Percentiles rank a stretch among this genome's conserved stretches.
These are phyloP conservation scores for Tinea trinotella DNA, from an alignment of 2,888 invertebrate genomes.

Conservation along the genomic window DNA sequence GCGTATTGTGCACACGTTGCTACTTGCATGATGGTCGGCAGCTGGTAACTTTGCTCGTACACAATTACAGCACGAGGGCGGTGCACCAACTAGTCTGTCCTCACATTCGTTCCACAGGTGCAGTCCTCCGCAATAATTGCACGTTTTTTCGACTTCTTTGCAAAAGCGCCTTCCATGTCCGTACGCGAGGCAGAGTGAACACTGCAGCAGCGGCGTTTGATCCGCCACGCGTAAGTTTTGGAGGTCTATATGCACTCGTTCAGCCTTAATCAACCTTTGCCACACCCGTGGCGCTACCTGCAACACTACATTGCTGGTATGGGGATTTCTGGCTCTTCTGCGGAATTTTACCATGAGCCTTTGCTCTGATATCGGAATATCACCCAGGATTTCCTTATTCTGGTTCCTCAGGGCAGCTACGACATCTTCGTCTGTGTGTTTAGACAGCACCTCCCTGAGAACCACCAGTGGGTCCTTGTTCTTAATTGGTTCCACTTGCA, in stretches of 20 bases:
- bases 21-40: constrained; percentile 20
- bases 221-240: constrained; percentile 7
- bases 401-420: too few species aligned
- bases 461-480: neutral
- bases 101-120: constrained; percentile 23
- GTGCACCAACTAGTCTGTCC: neutral
- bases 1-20: constrained; percentile 20
- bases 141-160: constrained; percentile 22
- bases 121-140: constrained; percentile 26
- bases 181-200: constrained; percentile 26
- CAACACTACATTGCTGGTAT: constrained; percentile 24
- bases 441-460: neutral
- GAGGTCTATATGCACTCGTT: constrained; percentile 7
- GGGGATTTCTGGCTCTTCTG: too few species aligned
- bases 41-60: neutral
- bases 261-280: constrained; percentile 19
- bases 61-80: constrained; percentile 22
- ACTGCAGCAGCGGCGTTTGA: constrained; percentile 21
- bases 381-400: too few species aligned
- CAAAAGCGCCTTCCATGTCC: constrained; percentile 28
- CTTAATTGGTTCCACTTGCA: too few species aligned
- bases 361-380: too few species aligned
- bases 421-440: too few species aligned
- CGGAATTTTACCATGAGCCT: too few species aligned
- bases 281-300: constrained; percentile 23